Evolutionary conservation across 2,113 vertebrate species (phyloP).

Genomic region (Alces alces): DNA sequence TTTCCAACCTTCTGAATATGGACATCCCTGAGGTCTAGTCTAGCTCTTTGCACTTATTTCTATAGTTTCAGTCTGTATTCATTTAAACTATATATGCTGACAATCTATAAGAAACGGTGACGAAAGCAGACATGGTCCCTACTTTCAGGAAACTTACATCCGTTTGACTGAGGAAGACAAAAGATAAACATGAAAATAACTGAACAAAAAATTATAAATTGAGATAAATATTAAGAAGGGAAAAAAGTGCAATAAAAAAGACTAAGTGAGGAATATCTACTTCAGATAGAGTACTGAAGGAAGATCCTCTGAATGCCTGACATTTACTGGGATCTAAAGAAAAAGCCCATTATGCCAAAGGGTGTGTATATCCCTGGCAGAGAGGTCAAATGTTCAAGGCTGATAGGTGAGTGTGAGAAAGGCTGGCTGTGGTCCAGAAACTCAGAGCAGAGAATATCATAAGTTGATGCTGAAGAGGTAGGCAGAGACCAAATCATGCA

Average conservation of each 20-base stretch:
- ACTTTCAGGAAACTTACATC: neutral
- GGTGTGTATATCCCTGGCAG: neutral
- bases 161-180: neutral
- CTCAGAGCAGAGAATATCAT: neutral
- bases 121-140: neutral
- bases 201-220: neutral
- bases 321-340: neutral
- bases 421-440: neutral
- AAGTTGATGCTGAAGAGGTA: neutral
- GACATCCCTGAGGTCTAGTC: neutral
- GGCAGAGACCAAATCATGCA: neutral
- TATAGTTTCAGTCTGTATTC: neutral
- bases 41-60: neutral
- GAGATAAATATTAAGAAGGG: neutral
- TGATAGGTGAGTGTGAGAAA: neutral
- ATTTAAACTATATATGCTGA: neutral
- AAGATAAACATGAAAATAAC: neutral
- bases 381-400: neutral
- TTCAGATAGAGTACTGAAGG: neutral
- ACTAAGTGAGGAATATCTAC: neutral
- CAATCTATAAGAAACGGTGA: neutral
- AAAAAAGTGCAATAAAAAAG: neutral
- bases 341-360: neutral
- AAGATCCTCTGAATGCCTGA: neutral
- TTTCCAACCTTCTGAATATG: neutral